Base-by-base conservation (phyloP, 35 echinoderm and acorn worm species). In the Holothuria glaberrima region DNA sequence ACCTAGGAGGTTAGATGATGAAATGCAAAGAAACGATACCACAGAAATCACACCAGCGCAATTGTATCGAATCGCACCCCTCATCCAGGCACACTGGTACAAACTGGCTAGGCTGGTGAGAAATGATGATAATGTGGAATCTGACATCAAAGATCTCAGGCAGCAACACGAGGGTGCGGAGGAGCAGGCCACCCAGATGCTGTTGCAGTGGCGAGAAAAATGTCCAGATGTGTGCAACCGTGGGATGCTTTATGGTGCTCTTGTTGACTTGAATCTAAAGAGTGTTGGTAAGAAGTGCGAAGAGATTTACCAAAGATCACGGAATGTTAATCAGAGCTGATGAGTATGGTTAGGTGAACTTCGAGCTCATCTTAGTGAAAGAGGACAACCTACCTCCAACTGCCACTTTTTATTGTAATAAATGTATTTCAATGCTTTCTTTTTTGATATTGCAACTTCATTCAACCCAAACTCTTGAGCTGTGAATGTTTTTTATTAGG, bases 101-200 rank as follows among this genome's bases (percentile, higher is more conserved):
- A 97, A 97, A 54, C 84, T 97, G 14, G 95, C 95, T 2, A 83
- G 95, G 28, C 57, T 90, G 4, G 78, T 97, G 54, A 66, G 95
- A 9, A 92, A 91, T n/a, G 92, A 97, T 50, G 95, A 97, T 36
- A 91, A 94, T 27, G 69, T 94, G 16, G 95, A 97, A 75, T 71
- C 92, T 16, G 95, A 97, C 69, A 94, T 97, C 58, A 89, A 86
- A 63, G 81, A 81, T 26, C 84, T 97, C 62, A 89, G 71, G 70
- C 89, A 94, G 81, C 60, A 86, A 29, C 88, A 91, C 59, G 54
- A 82, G 35, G 90, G 90, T n/a, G 86, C 94, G 0, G 95, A 97
- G 59, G 97, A 99, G 71, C 97, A 93, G 32, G 93, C 97, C 20
- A 92, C 83, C 9, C 97, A 99, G 85, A 99, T 99, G 97, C 91